Percentiles rank a stretch among this genome's conserved stretches.
Evolutionary conservation across 35 echinoderm and acorn worm species (phyloP).

Genomic region (Apostichopus parvimensis): DNA sequence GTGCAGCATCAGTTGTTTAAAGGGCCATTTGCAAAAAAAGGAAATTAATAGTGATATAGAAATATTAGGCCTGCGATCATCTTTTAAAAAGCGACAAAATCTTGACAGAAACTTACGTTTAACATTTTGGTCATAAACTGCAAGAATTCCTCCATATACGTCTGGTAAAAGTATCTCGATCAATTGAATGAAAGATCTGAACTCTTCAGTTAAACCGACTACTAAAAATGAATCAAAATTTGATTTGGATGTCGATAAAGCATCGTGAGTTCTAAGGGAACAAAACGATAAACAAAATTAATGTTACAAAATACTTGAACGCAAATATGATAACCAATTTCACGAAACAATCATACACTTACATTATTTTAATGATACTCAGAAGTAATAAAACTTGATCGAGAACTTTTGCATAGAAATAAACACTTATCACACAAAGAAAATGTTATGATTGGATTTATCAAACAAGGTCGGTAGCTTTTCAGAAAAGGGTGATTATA

Average conservation of each 20-base stretch:
- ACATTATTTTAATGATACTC: no score
- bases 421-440: no score
- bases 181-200: background rate
- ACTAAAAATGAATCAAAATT: constrained; percentile 11
- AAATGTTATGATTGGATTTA: no score
- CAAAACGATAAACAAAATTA: background rate
- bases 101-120: background rate
- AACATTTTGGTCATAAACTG: background rate
- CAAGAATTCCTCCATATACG: background rate
- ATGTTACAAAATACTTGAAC: background rate
- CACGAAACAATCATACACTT: no score
- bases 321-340: no score
- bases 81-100: background rate
- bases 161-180: constrained; percentile 13
- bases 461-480: no score
- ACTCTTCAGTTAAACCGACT: constrained; percentile 2
- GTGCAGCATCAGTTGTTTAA: no score
- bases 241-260: background rate
- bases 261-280: background rate
- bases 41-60: no score
- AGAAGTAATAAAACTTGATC: no score
- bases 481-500: no score
- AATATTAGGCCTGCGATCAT: no score
- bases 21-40: background rate
- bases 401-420: no score